These are phyloP conservation scores for Orbicella faveolata DNA, from an alignment of 64 coral and sea anemone genomes.

Conservation along the genomic window DNA sequence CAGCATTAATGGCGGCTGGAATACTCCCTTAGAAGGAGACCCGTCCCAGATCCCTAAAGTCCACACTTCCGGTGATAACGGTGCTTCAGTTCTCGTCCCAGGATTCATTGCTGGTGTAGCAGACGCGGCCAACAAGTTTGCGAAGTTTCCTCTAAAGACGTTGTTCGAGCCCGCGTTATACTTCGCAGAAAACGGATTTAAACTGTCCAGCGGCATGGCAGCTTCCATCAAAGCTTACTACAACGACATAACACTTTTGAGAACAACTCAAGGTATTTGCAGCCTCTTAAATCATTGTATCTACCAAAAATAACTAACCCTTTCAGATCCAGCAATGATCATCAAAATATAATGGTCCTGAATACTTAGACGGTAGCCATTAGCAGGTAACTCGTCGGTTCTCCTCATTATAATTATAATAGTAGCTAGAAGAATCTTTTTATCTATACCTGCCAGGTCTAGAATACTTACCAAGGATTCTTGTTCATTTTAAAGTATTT, in stretches of 20 bases:
- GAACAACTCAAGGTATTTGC: constrained; percentile 67
- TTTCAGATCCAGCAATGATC: no score
- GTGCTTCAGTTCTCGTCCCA: constrained; percentile 82
- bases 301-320: no score
- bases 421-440: no score
- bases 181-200: constrained; percentile 88
- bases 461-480: no score
- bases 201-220: constrained; percentile 61
- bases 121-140: constrained; percentile 64
- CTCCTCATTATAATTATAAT: no score
- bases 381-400: no score
- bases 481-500: no score
- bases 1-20: constrained; percentile 82
- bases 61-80: constrained; percentile 57
- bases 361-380: no score
- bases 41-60: constrained; percentile 59
- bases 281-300: no score
- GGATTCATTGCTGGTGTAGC: constrained; percentile 82
- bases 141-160: constrained; percentile 68
- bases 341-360: no score
- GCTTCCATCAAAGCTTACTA: constrained; percentile 61
- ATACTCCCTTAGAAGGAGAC: constrained; percentile 60
- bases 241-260: constrained; percentile 66
- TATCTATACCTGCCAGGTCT: no score
- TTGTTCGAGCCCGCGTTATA: constrained; percentile 85